A percentile compares a stretch with the other conserved stretches of the same genome.
Evolutionary conservation across 2,113 vertebrate genomes (phyloP).

Genomic region (Mystacornis crossleyi): DNA sequence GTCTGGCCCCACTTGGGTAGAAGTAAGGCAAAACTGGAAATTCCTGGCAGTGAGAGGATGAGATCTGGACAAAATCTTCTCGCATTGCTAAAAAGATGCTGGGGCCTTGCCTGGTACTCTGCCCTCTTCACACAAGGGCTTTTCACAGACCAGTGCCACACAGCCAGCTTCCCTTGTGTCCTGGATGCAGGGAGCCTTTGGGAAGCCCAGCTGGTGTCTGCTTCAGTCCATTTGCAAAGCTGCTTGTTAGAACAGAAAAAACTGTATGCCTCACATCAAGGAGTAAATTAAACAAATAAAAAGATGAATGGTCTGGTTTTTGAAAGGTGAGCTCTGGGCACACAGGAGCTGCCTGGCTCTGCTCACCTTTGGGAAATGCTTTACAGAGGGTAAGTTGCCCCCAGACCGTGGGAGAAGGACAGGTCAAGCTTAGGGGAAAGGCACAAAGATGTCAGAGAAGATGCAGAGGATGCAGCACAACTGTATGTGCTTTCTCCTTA

Average conservation of each 20-base stretch:
- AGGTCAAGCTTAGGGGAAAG: background rate
- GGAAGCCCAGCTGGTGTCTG: background rate
- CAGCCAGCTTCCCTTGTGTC: background rate
- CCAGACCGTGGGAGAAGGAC: fast-evolving
- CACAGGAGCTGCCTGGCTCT: background rate
- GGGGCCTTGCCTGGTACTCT: background rate
- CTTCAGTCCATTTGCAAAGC: background rate
- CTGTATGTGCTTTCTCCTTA: background rate
- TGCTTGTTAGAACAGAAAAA: background rate
- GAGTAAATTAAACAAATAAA: background rate
- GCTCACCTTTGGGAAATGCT: background rate
- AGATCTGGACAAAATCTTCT: background rate
- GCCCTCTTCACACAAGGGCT: background rate
- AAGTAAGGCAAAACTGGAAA: background rate
- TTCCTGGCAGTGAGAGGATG: background rate
- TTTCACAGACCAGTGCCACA: background rate
- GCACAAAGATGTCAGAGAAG: background rate
- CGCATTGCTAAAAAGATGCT: background rate
- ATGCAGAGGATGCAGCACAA: background rate
- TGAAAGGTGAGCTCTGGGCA: background rate
- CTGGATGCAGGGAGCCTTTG: background rate
- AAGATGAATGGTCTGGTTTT: background rate
- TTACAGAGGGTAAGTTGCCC: background rate
- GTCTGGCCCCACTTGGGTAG: too few relatives aligned
- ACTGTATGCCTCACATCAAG: background rate